Evolutionary conservation across 92 coral and sea anemone genomes (phyloP).

Genomic region (Umimayanthus kanabou): DNA sequence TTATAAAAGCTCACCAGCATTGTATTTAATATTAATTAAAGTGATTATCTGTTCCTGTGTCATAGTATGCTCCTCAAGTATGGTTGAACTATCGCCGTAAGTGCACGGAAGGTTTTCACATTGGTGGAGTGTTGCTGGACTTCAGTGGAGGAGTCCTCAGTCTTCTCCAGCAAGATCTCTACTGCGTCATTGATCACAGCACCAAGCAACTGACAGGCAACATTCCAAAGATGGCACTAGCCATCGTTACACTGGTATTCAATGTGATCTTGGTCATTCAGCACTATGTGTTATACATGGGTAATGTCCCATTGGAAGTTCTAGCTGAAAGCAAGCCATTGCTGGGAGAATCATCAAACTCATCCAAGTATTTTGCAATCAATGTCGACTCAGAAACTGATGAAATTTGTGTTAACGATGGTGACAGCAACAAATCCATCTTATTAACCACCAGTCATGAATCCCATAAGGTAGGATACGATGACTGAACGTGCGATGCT

Average conservation of each 20-base stretch:
- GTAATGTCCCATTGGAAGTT: slow-evolving; percentile 54
- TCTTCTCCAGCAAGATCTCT: slow-evolving; percentile 76
- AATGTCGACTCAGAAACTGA: slow-evolving; percentile 14
- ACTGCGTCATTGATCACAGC: slow-evolving; percentile 78
- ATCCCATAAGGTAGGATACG: not conserved
- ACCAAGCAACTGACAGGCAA: slow-evolving; percentile 77
- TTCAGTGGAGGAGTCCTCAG: slow-evolving; percentile 85
- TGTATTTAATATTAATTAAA: too few species aligned
- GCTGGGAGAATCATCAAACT: slow-evolving; percentile 4
- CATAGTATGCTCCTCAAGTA: slow-evolving; percentile 79
- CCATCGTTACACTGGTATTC: slow-evolving; percentile 66
- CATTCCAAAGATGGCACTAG: slow-evolving; percentile 80
- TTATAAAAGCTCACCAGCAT: too few species aligned
- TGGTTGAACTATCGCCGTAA: slow-evolving; percentile 85
- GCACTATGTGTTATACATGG: slow-evolving; percentile 74
- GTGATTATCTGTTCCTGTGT: not conserved
- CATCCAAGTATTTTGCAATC: slow-evolving; percentile 16
- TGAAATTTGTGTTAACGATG: not conserved
- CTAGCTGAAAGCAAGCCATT: slow-evolving; percentile 48
- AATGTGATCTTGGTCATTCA: slow-evolving; percentile 70
- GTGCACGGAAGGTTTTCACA: slow-evolving; percentile 82
- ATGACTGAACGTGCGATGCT: not conserved
- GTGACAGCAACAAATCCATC: not conserved
- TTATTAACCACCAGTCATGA: not conserved
- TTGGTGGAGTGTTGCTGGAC: slow-evolving; percentile 83